Evolutionary conservation across 2,888 invertebrate species (phyloP).

Genomic region (Cremastinae sp.): DNA sequence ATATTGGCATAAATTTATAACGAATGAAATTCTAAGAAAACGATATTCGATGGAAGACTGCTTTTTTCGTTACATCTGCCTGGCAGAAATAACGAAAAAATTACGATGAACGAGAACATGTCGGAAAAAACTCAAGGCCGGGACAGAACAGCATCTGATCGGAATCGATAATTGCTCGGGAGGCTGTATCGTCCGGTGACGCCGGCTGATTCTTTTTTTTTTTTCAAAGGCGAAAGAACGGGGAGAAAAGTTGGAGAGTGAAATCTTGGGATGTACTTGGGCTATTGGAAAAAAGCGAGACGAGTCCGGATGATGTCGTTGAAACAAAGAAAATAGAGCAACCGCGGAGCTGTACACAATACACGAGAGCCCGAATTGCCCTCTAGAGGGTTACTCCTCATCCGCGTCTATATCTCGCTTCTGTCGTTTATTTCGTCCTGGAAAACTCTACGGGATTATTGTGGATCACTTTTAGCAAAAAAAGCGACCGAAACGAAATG

Average conservation of each 20-base stretch:
- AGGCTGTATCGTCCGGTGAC: conserved; percentile 24
- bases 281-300: conserved; percentile 58
- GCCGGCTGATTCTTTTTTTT: conserved; percentile 7
- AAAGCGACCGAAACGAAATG: conserved; percentile 44
- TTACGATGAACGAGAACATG: not conserved
- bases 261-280: conserved; percentile 30
- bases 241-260: not conserved
- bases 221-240: conserved; percentile 6
- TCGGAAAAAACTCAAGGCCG: conserved; percentile 19
- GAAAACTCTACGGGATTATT: conserved; percentile 37
- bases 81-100: not conserved
- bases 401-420: not conserved
- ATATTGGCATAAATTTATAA: no score
- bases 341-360: conserved; percentile 30
- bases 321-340: conserved; percentile 51
- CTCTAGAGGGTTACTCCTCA: conserved; percentile 29
- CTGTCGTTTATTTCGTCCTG: conserved; percentile 22
- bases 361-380: conserved; percentile 23
- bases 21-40: no score
- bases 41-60: no score
- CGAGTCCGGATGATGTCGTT: conserved; percentile 62
- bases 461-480: conserved; percentile 32
- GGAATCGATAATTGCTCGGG: conserved; percentile 13
- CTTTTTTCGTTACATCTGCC: no score
- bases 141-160: conserved; percentile 4